These are phyloP conservation scores for Burhinus bistriatus DNA, from an alignment of 2,113 vertebrate genomes.

Conservation along the genomic window DNA sequence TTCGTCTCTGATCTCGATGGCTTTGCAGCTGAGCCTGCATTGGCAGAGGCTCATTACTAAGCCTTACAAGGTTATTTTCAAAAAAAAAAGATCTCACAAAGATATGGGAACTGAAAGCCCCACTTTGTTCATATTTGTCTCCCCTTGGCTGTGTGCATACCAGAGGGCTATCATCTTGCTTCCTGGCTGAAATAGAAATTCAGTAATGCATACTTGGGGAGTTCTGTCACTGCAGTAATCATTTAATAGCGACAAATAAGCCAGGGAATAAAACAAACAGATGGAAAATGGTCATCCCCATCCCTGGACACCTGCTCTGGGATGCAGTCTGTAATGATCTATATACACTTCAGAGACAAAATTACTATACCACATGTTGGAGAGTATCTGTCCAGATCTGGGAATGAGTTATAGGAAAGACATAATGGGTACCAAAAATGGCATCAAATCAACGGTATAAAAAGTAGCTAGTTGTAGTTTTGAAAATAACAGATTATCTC, in stretches of 20 bases:
- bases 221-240: conserved; percentile 63
- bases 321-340: conserved; percentile 44
- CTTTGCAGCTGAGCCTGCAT: neutral
- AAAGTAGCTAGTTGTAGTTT: conserved; percentile 3
- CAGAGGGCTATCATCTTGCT: conserved; percentile 52
- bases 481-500: conserved; percentile 62
- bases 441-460: neutral
- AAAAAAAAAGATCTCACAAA: conserved; percentile 41
- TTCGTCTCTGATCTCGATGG: neutral
- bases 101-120: conserved; percentile 43
- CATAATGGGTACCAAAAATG: conserved; percentile 2
- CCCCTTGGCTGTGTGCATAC: conserved; percentile 3
- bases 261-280: conserved; percentile 65
- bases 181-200: conserved; percentile 68
- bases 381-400: conserved; percentile 27
- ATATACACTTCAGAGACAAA: conserved; percentile 25
- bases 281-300: conserved; percentile 50
- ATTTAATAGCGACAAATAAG: conserved; percentile 58
- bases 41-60: neutral
- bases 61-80: neutral
- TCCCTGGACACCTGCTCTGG: conserved; percentile 50
- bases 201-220: conserved; percentile 62
- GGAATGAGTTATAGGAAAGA: conserved; percentile 35
- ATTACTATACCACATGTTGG: conserved; percentile 45
- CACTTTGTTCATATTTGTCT: conserved; percentile 45